Conservation (phyloP, 2,888 invertebrate species). For the Emmelina monodactyla region DNA sequence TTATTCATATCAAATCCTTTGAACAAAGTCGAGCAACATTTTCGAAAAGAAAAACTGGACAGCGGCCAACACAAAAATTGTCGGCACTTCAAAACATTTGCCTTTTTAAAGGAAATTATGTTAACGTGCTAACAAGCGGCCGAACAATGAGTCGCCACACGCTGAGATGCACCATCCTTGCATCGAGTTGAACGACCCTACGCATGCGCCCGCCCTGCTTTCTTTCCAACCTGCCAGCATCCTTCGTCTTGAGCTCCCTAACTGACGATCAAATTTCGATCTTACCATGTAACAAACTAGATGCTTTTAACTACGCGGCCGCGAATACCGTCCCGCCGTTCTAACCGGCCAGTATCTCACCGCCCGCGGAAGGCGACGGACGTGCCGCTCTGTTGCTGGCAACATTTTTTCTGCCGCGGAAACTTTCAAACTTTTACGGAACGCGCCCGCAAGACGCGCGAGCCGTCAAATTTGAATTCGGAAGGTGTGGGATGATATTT, state of each 20-base stretch:
- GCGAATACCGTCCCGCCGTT: slow-evolving; percentile 1
- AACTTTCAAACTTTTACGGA: slow-evolving; percentile 32
- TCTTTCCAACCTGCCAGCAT: slow-evolving; percentile 40
- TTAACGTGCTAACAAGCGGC: too few relatives aligned
- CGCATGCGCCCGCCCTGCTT: slow-evolving; percentile 39
- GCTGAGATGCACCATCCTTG: slow-evolving; percentile 46
- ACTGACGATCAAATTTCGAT: slow-evolving; percentile 61
- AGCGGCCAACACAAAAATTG: too few relatives aligned
- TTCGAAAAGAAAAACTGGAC: too few relatives aligned
- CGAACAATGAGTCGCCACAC: too few relatives aligned
- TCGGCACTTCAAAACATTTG: too few relatives aligned
- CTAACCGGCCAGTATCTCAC: slow-evolving; percentile 33
- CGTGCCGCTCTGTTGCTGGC: slow-evolving; percentile 22
- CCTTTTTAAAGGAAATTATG: too few relatives aligned
- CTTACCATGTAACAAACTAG: slow-evolving; percentile 55
- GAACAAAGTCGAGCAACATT: too few relatives aligned
- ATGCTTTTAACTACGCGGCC: slow-evolving; percentile 37
- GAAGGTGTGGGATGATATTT: too few relatives aligned
- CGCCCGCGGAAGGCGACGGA: slow-evolving; percentile 29
- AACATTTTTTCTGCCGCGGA: slow-evolving; percentile 24
- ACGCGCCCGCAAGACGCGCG: too few relatives aligned
- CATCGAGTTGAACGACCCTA: slow-evolving; percentile 47
- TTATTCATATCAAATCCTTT: too few relatives aligned
- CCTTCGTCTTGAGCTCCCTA: slow-evolving; percentile 46
- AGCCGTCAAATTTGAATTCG: too few relatives aligned